Base-by-base conservation (phyloP, 2,797 vertebrate genomes). In the Leucoraja ocellata region DNA sequence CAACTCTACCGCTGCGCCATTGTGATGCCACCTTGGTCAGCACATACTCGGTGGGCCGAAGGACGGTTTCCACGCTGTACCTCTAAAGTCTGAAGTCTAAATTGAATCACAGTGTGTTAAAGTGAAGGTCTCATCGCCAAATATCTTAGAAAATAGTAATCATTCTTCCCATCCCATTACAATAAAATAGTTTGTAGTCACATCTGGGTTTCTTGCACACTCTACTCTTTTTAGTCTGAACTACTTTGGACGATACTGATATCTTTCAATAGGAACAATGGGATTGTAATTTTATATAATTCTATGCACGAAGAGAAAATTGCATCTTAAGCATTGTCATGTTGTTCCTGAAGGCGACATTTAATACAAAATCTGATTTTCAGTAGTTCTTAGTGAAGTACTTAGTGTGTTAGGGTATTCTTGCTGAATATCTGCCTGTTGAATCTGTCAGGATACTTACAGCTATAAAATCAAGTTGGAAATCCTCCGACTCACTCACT, bases 351-450 rank as follows among this genome's bases (percentile, higher is more conserved):
- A 91, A 28, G 74, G 46, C 0, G 4, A 36, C 39, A 25, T 91
- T 73, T 25, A 54, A 91, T 73, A 11, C 71, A 91, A 73, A 73
- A 10, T 74, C 54, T 74, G 74, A 91, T 91, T 73, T 73, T 25
- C 23, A 92, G 25, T 3, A 76, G 71, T 1, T 13, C 71, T 13
- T 46, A 54, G 54, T 92, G 39, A 46, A 74, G 28, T 28, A 0
- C 46, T 46, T 46, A 46, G 13, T 71, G 90, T 54, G 65, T 74
- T 58, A 54, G 13, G 6, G 39, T 28, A 28, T 74, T 54, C 39
- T 92, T 73, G 65, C 39, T 10, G 39, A 71, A 91, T 74, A 91
- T 46, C 68, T 91, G 90, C 39, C 90, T 92, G 36, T 74, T 74
- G 90, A 92, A 92, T 92, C 39, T 18, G 5, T 54, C 68, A 74